Base-by-base conservation (phyloP, 2,113 vertebrate genomes). In the Chiloscyllium plagiosum region DNA sequence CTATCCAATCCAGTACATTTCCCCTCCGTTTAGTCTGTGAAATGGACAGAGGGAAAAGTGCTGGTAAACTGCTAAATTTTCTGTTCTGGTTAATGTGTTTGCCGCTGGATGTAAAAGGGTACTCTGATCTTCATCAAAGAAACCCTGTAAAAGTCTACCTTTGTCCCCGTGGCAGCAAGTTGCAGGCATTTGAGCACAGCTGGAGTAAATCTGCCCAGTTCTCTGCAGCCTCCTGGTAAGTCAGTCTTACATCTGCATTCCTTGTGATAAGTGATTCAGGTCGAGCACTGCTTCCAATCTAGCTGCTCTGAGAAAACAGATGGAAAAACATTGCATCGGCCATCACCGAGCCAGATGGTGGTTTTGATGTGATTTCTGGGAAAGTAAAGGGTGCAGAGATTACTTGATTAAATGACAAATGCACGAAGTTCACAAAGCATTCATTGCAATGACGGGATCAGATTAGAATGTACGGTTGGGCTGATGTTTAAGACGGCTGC, bases 361-460 rank as follows among this genome's bases (percentile, higher is more conserved):
- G 65, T 94, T 94, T 94, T 94, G 92, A 94, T 94, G 66, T 70
- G 37, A 94, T 94, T 69, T 69, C 65, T 68, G 92, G 87, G 92
- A 94, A 47, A 68, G 92, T 94, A 94, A 94, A 94, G 92, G 92
- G 20, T 94, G 37, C 6, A 26, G 66, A 47, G 92, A 94, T 94
- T 94, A 94, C 13, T 94, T 94, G 65, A 94, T 70, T 94, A 94
- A 94, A 47, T 94, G 92, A 47, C 66, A 29, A 94, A 94, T 69
- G 65, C 37, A 68, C 61, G 26, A 29, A 68, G 24, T 94, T 94
- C 92, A 69, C 92, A 94, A 61, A 94, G 92, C 65, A 47, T 94
- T 69, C 69, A 69, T 70, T 69, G 26, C 66, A 94, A 33, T 94
- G 92, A 94, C 66, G 37, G 13, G 66, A 94, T 70, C 92, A 70